Evolutionary conservation across 2,113 vertebrate genomes (phyloP), one percentile per base, ranked within the genome.

Genomic region (Sebastes fasciatus): DNA sequence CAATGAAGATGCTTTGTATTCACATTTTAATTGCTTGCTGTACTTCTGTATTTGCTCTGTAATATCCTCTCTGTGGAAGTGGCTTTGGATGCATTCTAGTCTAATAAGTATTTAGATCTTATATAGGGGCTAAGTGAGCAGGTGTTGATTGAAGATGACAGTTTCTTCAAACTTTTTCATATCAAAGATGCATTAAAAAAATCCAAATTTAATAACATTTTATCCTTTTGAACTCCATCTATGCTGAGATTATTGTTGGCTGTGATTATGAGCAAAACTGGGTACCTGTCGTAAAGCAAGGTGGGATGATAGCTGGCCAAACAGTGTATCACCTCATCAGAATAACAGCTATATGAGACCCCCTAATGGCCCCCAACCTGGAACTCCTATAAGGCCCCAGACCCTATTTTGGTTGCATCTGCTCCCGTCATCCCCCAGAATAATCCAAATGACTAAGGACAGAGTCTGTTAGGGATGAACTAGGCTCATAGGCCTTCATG

Each of bases 381-480:
- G 58, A 83, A 58, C 55, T 83, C 52, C 9, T n/a, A 19, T 10
- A 16, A 23, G 14, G 9, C 16, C n/a, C 65, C 13, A 40, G 57
- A 51, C 23, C 55, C 51, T 79, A 60, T 55, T 86, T 73, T 70
- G 16, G 34, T 76, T 69, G 17, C 66, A 77, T 55, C 49, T 69
- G 34, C 8, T 6, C 26, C 42, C 40, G 51, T 61, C 68, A 80
- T 45, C 6, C 46, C 23, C 51, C 2, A 58, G 52, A 65, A 64
- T 64, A 49, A 80, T 71, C 45, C 58, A 42, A 60, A 54, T 80
- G 77, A 75, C 52, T 46, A 12, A 79, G 4, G 43, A 10, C 40
- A 42, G 54, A 79, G 74, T 58, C n/a, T 26, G 73, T 58, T 55
- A 46, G 12, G 54, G 45, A 48, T 74, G 21, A 40, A 9, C 40